phyloP scores from a whole-genome alignment of 2,888 invertebrate genomes.

The Xylophagus ater region DNA sequence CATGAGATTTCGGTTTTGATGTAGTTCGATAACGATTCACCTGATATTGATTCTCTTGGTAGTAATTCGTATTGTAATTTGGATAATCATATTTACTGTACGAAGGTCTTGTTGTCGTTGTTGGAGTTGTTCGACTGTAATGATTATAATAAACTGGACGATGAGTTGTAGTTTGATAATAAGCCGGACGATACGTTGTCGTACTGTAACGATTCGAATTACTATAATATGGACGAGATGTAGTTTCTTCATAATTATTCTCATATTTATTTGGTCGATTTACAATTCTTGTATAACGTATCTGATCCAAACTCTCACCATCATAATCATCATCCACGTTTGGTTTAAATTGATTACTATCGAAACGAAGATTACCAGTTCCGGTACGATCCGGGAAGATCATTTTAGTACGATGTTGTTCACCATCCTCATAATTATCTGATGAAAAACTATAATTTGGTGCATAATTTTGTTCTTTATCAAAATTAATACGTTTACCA shows the following conservation, averaged over 20 bases:
- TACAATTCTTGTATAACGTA: slow-evolving; percentile 5
- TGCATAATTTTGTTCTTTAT: slow-evolving; percentile 8
- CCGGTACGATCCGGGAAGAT: slow-evolving; percentile 46
- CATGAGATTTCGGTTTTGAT: slow-evolving; percentile 3
- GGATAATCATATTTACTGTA: slow-evolving; percentile 1
- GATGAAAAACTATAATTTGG: slow-evolving; percentile 9
- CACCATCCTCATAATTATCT: slow-evolving; percentile 15
- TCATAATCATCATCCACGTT: not conserved
- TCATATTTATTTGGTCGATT: slow-evolving; percentile 3
- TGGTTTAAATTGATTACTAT: slow-evolving; percentile 29
- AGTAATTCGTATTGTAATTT: slow-evolving; percentile 9
- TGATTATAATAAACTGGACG: not conserved
- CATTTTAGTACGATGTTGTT: slow-evolving; percentile 26
- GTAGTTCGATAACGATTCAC: not conserved
- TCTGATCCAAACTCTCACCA: not conserved
- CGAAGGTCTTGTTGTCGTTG: slow-evolving; percentile 1
- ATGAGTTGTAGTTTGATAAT: slow-evolving; percentile 2
- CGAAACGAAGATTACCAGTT: slow-evolving; percentile 42
- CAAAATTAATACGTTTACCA: slow-evolving; percentile 9
- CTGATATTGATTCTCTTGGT: slow-evolving; percentile 3
- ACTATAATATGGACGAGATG: slow-evolving; percentile 12
- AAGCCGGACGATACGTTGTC: slow-evolving; percentile 1
- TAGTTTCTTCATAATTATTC: slow-evolving; percentile 4
- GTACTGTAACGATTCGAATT: slow-evolving; percentile 1
- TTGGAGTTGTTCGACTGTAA: no score